Evolutionary conservation across 2,888 invertebrate species (phyloP).

Genomic region (Pecten maximus): DNA sequence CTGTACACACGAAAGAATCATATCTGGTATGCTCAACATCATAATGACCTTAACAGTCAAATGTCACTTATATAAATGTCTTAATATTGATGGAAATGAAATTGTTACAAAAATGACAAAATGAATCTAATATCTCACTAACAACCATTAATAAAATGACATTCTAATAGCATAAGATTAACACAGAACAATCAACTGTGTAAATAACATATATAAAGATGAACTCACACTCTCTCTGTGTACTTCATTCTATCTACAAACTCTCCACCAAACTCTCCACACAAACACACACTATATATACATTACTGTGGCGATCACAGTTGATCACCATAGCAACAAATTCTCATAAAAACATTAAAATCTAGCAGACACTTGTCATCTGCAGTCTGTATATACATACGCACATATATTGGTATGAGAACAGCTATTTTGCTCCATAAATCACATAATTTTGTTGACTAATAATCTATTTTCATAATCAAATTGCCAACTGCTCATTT

Average conservation of each 20-base stretch:
- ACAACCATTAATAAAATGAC: neutral
- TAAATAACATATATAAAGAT: neutral
- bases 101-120: neutral
- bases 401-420: too few relatives aligned
- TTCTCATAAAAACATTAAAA: neutral
- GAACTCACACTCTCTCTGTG: neutral
- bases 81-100: neutral
- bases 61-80: neutral
- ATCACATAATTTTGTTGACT: too few relatives aligned
- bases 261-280: neutral
- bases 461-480: too few relatives aligned
- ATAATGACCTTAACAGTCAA: neutral
- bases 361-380: neutral
- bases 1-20: too few relatives aligned
- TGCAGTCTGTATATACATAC: too few relatives aligned
- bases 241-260: neutral
- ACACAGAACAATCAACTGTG: neutral
- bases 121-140: neutral
- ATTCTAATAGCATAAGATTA: neutral
- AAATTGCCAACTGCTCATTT: too few relatives aligned
- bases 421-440: too few relatives aligned
- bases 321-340: neutral
- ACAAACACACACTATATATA: neutral
- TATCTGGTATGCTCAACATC: too few relatives aligned
- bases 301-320: neutral